Percentiles rank a stretch among this genome's conserved stretches.
phyloP scores from a whole-genome alignment of 2,797 vertebrate species.

The Anguilla anguilla region DNA sequence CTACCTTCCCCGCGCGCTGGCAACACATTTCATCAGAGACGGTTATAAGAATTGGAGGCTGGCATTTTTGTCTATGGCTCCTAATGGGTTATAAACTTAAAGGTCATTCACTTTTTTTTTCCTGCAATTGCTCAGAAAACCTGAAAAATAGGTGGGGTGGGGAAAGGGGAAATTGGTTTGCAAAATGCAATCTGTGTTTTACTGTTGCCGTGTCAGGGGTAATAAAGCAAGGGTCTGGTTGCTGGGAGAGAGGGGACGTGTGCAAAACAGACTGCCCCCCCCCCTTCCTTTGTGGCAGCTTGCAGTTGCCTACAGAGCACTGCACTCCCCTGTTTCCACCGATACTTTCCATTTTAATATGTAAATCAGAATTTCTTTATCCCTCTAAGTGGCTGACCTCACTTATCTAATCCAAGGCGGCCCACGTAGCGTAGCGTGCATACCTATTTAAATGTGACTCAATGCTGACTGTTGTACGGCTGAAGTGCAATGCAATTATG shows the following conservation, averaged over 20 bases:
- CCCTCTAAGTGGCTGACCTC: background rate
- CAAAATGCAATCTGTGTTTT: constrained; percentile 51
- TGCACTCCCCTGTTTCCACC: background rate
- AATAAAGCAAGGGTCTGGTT: constrained; percentile 41
- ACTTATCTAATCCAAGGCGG: background rate
- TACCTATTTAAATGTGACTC: background rate
- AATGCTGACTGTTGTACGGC: background rate
- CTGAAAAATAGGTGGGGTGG: constrained; percentile 54
- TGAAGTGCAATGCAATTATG: background rate
- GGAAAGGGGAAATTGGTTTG: constrained; percentile 53
- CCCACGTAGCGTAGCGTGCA: background rate
- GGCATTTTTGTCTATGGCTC: constrained; percentile 46
- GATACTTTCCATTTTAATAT: background rate
- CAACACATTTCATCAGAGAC: constrained; percentile 39
- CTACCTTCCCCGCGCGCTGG: constrained; percentile 32
- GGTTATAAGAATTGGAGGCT: constrained; percentile 49
- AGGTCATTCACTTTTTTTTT: constrained; percentile 63
- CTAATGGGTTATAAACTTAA: constrained; percentile 71
- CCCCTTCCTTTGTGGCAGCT: background rate
- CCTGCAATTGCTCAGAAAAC: constrained; percentile 53
- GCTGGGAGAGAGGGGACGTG: background rate
- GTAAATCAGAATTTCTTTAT: background rate
- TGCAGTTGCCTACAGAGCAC: background rate
- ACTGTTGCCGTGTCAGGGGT: constrained; percentile 55
- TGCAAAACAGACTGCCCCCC: background rate